A percentile compares a stretch with the other conserved stretches of the same genome.
Evolutionary conservation across 2,888 invertebrate species (phyloP).

Genomic region (Chymomyza amoena): DNA sequence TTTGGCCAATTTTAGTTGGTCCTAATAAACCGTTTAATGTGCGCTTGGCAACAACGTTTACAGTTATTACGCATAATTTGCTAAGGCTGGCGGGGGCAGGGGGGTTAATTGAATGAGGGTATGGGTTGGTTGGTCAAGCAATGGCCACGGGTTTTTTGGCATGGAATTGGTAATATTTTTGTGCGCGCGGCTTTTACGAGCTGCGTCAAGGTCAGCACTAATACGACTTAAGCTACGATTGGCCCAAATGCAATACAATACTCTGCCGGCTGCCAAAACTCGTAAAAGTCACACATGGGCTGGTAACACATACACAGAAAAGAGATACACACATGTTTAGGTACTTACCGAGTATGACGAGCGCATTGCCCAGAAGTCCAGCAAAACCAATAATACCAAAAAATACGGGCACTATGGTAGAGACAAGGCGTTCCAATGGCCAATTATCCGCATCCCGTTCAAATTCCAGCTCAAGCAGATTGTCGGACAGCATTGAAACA

Average conservation of each 20-base stretch:
- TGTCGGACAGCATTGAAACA: constrained; percentile 53
- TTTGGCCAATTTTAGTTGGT: constrained; percentile 7
- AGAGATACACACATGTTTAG: not conserved
- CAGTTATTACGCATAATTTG: constrained; percentile 68
- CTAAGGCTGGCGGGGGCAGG: not conserved
- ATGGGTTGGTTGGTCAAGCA: not conserved
- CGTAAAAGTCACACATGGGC: not conserved
- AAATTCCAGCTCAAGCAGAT: constrained; percentile 75
- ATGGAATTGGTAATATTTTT: not conserved
- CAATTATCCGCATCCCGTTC: constrained; percentile 79
- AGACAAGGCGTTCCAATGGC: constrained; percentile 83
- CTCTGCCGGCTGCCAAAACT: constrained; percentile 1
- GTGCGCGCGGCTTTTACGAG: not conserved
- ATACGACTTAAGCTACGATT: not conserved
- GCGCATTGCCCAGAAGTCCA: constrained; percentile 92
- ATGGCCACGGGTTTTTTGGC: too few species aligned
- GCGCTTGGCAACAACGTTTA: constrained; percentile 32
- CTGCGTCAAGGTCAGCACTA: not conserved
- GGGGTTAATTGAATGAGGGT: not conserved
- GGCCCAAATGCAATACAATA: not conserved
- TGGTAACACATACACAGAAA: not conserved
- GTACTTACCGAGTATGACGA: constrained; percentile 86
- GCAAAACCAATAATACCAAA: constrained; percentile 92
- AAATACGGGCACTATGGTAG: constrained; percentile 87
- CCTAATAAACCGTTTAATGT: not conserved